Conservation (phyloP, 1,140 invertebrate genomes). For the Drosophila saltans region DNA sequence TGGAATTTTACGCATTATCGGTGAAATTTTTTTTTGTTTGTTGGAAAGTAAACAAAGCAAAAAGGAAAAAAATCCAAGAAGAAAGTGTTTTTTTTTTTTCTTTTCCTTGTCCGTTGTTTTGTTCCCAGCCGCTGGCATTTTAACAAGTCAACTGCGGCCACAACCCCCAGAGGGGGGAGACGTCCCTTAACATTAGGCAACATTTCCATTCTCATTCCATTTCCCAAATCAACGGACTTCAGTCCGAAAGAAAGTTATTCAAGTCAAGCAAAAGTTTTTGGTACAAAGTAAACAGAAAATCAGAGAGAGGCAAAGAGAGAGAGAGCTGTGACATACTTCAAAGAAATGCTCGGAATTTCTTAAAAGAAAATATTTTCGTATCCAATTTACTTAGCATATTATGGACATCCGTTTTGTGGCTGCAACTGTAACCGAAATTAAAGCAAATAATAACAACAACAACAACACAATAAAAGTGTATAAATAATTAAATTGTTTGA, state of each 20-base stretch:
- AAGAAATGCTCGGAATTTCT: conserved; percentile 65
- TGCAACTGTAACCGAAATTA: background rate
- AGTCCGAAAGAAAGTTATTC: conserved; percentile 17
- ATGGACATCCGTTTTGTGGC: background rate
- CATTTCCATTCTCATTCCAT: background rate
- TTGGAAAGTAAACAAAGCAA: background rate
- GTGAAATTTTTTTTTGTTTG: conserved; percentile 40
- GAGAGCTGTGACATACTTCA: conserved; percentile 61
- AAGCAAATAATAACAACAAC: background rate
- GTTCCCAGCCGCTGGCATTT: conserved; percentile 43
- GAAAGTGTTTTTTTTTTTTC: background rate
- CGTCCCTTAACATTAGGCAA: background rate
- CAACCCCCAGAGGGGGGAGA: background rate
- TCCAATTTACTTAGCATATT: background rate
- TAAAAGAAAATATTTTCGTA: conserved; percentile 46
- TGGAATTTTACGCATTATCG: conserved; percentile 82
- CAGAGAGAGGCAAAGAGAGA: conserved; percentile 12
- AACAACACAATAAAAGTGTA: too few species aligned
- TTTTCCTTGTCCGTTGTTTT: background rate
- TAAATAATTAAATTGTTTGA: too few species aligned
- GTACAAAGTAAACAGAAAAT: conserved; percentile 31
- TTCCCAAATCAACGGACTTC: background rate
- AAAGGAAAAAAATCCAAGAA: conserved; percentile 23
- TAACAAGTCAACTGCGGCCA: conserved; percentile 44
- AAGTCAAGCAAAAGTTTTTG: conserved; percentile 24